Base-by-base conservation (phyloP, 2,888 invertebrate genomes). In the Taphrorychus bicolor region DNA sequence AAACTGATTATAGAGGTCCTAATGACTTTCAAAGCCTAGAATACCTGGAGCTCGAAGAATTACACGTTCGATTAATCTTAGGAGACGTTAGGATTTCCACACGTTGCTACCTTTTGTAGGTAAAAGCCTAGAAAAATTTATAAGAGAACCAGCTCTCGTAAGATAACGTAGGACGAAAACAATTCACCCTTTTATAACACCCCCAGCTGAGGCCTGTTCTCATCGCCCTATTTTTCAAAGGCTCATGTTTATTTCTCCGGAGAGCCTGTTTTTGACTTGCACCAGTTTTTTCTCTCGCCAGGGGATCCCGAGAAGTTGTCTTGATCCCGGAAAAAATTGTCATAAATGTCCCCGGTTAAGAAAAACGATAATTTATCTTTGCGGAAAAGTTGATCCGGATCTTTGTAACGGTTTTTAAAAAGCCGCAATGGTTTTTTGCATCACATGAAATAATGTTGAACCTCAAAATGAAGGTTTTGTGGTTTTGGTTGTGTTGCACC, bases 261-360 rank as follows among this genome's bases (percentile, higher is more conserved):
- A 53, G 53, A 23, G 53, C 11, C 24, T 53, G 53, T 53, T 53
- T 23, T n/a, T n/a, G 14, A 53, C 53, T 53, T 53, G 53, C 53
- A n/a, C 24, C 23, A 53, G 14, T 53, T 53, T 53, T 23, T 53
- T 17, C 53, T 16, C 7, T 9, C 16, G 48, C 7, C 14, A 17
- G 16, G 48, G 14, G 14, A 48, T 17, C 9, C 48, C 14, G 0
- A n/a, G 16, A 18, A 16, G 9, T 48, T 40, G 40, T 40, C 40
- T 40, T 40, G n/a, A n/a, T 40, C 40, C 40, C 40, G 48, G 45
- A 48, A 48, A 48, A 48, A 48, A 48, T 48, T 48, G 48, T 14
- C 16, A 48, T 48, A 48, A 48, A 48, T 48, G 48, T 48, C 48
- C 16, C 16, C 48, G 48, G 9, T 17, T 16, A 3, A 17, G 48